Evolutionary conservation across 2,113 vertebrate genomes (phyloP), one percentile per base, ranked within the genome.

Genomic region (Corythornis vintsioides): DNA sequence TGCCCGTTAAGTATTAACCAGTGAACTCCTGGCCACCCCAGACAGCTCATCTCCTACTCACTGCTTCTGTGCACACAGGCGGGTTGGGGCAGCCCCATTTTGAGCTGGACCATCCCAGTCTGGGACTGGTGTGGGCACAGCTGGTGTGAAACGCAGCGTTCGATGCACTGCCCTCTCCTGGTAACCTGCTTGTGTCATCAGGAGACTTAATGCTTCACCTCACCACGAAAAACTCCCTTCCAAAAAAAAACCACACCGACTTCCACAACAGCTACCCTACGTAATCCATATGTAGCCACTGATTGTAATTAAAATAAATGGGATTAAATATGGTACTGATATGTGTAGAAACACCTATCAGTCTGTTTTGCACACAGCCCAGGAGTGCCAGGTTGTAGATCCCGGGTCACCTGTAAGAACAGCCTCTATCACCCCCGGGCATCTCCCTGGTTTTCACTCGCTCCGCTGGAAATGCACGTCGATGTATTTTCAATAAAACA

Each of bases 401-500:
- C 74, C 92, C 65, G 91, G 84, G 53, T 79, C 22, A 69, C 66
- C 87, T 72, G n/a, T 24, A 85, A 96, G 92, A 95, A 95, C 29
- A 92, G 84, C 94, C 95, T 78, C 69, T 33, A 60, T 47, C 83
- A 87, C 66, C 20, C 15, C 33, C 8, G 85, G 95, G 94, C 93
- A 95, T 61, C 90, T 53, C 83, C 52, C 85, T 28, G 71, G 61
- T 81, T 93, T 88, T 74, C 48, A 79, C 94, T 90, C 92, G 21
- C 89, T 96, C 94, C 98, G 98, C 42, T 96, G 96, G 98, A 98
- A 98, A 96, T 71, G 82, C 70, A 76, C 92, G 96, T 97, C 87
- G 88, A 97, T 75, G 76, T 97, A 97, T 98, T 98, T 98, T 98
- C 98, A 98, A 98, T 98, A 99, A 98, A 99, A 99, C 98, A 98